Evolutionary conservation across 2,888 invertebrate genomes (phyloP).

Genomic region (Apodemia mormo): DNA sequence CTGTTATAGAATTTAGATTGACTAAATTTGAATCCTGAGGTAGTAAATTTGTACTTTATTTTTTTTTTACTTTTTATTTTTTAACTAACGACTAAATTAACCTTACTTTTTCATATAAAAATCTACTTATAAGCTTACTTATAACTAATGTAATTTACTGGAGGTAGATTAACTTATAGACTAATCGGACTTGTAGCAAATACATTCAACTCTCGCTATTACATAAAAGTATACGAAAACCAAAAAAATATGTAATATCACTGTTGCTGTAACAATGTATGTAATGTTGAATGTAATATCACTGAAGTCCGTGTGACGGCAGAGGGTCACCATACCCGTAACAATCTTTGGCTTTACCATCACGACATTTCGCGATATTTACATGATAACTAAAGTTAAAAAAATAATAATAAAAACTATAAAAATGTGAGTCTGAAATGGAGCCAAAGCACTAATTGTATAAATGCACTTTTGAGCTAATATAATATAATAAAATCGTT

Average conservation of each 20-base stretch:
- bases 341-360: constrained; percentile 82
- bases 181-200: constrained; percentile 51
- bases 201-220: constrained; percentile 20
- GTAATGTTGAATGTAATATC: constrained; percentile 48
- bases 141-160: constrained; percentile 71
- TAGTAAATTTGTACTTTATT: constrained; percentile 79
- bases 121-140: constrained; percentile 77
- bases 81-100: constrained; percentile 63
- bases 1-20: constrained; percentile 50
- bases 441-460: constrained; percentile 48
- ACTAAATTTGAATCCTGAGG: constrained; percentile 78
- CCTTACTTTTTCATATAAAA: constrained; percentile 77
- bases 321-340: constrained; percentile 82
- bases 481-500: constrained; percentile 10
- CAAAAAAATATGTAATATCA: constrained; percentile 1
- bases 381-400: constrained; percentile 52
- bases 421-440: constrained; percentile 49
- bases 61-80: constrained; percentile 66
- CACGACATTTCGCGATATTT: constrained; percentile 79
- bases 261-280: too few species aligned
- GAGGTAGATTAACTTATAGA: constrained; percentile 79
- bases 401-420: constrained; percentile 50
- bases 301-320: constrained; percentile 75
- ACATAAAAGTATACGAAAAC: constrained; percentile 7
- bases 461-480: constrained; percentile 57